A percentile compares a stretch with the other conserved stretches of the same genome.
phyloP scores from a whole-genome alignment of 37 sponge, comb jelly and placozoan species.

The Aplysina aerophoba region DNA sequence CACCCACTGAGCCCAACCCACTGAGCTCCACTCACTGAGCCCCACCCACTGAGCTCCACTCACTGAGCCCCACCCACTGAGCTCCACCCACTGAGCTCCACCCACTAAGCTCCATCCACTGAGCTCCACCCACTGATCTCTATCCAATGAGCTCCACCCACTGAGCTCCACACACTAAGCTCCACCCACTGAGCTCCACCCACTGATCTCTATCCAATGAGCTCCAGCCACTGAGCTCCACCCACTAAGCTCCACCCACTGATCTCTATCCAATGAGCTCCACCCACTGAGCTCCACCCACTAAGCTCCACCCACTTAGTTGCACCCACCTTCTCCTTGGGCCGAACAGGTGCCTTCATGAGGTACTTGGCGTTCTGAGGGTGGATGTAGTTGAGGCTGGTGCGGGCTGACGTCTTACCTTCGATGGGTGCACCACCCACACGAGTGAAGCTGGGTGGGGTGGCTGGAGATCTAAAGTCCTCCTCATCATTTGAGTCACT shows the following conservation, averaged over 20 bases:
- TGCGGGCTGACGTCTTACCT: conserved; percentile 7
- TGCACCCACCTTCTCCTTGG: not conserved
- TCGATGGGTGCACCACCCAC: not conserved
- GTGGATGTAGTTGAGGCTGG: conserved; percentile 23
- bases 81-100: no score
- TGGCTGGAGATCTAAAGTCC: not conserved
- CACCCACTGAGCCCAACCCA: no score
- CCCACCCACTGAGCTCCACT: no score
- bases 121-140: no score
- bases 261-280: not conserved
- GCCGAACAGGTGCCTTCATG: not conserved
- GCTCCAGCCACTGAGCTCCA: not conserved
- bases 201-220: no score
- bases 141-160: no score
- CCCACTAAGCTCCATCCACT: no score
- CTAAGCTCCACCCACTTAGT: conserved; percentile 1
- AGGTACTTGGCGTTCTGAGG: conserved; percentile 21
- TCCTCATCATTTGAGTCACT: conserved; percentile 15
- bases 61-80: no score
- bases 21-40: no score
- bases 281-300: not conserved
- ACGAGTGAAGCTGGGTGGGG: conserved; percentile 13
- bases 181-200: no score
- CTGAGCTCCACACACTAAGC: no score
- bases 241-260: not conserved